Base-by-base conservation (phyloP, 2,113 vertebrate genomes). In the Corythoichthys haematopterus region DNA sequence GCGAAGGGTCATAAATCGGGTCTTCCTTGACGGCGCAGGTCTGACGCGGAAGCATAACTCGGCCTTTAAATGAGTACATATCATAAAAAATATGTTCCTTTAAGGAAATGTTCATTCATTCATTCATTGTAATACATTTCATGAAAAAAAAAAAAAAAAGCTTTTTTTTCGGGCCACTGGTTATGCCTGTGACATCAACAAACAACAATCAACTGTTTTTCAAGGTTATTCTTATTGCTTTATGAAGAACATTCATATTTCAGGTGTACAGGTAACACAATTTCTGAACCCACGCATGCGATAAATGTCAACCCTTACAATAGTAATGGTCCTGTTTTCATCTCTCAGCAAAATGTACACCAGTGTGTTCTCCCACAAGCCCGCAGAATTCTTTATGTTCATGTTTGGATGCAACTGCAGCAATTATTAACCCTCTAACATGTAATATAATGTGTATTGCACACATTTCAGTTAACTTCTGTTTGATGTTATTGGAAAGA, bases 401-500 rank as follows among this genome's bases (percentile, higher is more conserved):
- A 51, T 69, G 59, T 72, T 77, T 78, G 61, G 60, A 59, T 74
- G 15, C 10, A 37, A 76, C 68, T 48, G 57, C 65, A 76, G 14
- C 9, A 37, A 75, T 70, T 47, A 28, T 28, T 60, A 65, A 76
- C 68, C 48, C 66, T 15, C 15, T 61, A 11, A 76, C 69, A 65
- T 51, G 51, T 20, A 20, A 52, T 52, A 9, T 20, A 52, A n/a
- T n/a, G 8, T n/a, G 2, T 6, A 16, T 0, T 16, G 0, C 3
- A 52, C 51, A 15, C n/a, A 7, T 52, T 20, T 52, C 7, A 7
- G 45, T 46, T 46, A 74, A 66, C 43, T 69, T 57, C 63, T 69
- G 36, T 75, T 75, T 71, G 60, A 35, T 76, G 7, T 59, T 20
- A 36, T 0, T 59, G 50, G 74, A 75, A 48, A 69, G 59, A 56